A percentile compares a stretch with the other conserved stretches of the same genome.
phyloP scores from a whole-genome alignment of 2,113 vertebrate species.

The Rattus norvegicus region DNA sequence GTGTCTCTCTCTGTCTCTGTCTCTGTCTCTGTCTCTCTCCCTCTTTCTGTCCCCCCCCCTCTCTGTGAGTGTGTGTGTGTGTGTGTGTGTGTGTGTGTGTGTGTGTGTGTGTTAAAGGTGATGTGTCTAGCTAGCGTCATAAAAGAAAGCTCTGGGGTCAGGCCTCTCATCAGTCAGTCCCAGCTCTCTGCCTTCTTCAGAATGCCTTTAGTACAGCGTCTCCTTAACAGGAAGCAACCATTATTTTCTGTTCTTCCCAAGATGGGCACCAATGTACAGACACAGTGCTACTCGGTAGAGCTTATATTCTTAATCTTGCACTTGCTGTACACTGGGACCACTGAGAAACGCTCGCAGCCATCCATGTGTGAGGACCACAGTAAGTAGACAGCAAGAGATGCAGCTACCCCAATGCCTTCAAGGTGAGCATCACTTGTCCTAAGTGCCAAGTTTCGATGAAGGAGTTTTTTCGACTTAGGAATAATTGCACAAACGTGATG shows the following conservation, averaged over 20 bases:
- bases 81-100: too few relatives aligned
- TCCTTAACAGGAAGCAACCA: neutral
- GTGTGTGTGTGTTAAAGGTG: neutral
- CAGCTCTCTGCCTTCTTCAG: neutral
- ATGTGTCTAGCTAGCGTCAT: neutral
- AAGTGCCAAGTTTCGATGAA: neutral
- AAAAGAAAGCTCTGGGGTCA: neutral
- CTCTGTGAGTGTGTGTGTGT: too few relatives aligned
- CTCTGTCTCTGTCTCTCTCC: neutral
- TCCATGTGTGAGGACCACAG: neutral
- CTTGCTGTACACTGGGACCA: slow-evolving; percentile 1
- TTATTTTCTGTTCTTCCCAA: neutral
- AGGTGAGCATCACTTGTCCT: neutral
- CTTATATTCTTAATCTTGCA: neutral
- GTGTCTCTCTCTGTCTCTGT: neutral
- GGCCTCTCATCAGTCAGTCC: neutral
- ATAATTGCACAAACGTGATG: neutral
- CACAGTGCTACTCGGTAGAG: neutral
- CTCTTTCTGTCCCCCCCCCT: too few relatives aligned
- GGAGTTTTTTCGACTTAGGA: neutral
- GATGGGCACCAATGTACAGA: neutral
- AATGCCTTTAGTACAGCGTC: neutral
- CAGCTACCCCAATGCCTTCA: too few relatives aligned
- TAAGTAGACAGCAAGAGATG: neutral
- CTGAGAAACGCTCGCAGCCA: neutral